These are phyloP conservation scores for Hippoglossus hippoglossus DNA, from an alignment of 2,797 vertebrate genomes.

Conservation along the genomic window DNA sequence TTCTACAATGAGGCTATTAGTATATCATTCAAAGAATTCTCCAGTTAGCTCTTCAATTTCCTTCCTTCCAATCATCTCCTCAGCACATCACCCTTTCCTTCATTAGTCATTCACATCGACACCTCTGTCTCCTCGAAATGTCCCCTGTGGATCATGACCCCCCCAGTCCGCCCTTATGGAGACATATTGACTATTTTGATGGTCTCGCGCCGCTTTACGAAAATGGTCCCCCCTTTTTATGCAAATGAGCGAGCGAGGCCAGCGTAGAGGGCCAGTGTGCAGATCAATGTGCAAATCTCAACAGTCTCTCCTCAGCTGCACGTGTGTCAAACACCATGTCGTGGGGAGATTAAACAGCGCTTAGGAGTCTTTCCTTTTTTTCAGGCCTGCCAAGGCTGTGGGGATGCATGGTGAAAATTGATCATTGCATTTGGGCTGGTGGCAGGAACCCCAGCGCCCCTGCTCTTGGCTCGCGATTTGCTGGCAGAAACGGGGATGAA, in stretches of 20 bases:
- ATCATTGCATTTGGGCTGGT: conserved; percentile 51
- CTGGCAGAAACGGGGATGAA: conserved; percentile 43
- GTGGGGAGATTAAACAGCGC: conserved; percentile 49
- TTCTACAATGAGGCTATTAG: conserved; percentile 32
- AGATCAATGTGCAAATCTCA: conserved; percentile 79
- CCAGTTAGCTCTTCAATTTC: conserved; percentile 48
- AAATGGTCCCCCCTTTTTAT: conserved; percentile 68
- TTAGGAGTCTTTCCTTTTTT: conserved; percentile 25
- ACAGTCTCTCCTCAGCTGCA: conserved; percentile 64
- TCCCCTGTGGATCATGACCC: conserved; percentile 58
- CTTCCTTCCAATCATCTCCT: conserved; percentile 41
- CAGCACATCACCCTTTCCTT: conserved; percentile 26
- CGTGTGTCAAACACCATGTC: conserved; percentile 63
- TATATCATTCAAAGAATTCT: conserved; percentile 37
- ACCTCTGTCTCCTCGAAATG: conserved; percentile 51
- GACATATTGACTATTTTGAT: conserved; percentile 70
- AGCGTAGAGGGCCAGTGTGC: conserved; percentile 48
- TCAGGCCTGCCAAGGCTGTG: conserved; percentile 23
- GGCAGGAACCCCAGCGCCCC: conserved; percentile 46
- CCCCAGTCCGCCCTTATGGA: conserved; percentile 40
- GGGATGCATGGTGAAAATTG: conserved; percentile 49
- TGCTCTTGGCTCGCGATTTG: conserved; percentile 43
- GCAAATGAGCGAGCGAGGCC: conserved; percentile 69
- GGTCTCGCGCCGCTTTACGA: conserved; percentile 48
- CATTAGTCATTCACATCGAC: conserved; percentile 65